These are phyloP conservation scores for Shargacucullia verbasci DNA, from an alignment of 2,888 invertebrate genomes.

Conservation along the genomic window DNA sequence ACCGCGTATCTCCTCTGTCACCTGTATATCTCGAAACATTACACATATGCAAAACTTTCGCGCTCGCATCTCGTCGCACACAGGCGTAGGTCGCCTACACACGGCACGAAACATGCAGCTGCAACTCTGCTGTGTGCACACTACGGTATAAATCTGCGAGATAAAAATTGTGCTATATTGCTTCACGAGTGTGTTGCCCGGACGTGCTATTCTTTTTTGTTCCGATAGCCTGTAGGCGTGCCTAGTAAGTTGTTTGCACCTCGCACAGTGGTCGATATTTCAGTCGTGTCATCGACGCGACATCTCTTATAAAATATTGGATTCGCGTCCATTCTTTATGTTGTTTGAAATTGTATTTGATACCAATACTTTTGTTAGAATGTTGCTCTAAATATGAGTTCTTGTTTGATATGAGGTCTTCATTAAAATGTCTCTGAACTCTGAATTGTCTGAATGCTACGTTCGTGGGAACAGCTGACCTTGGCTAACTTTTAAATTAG, in stretches of 20 bases:
- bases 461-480: conserved; percentile 20
- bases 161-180: conserved; percentile 88
- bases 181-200: conserved; percentile 71
- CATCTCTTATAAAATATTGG: conserved; percentile 68
- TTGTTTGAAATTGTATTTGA: conserved; percentile 57
- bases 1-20: conserved; percentile 87
- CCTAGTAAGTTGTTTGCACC: conserved; percentile 87
- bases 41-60: conserved; percentile 89
- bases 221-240: conserved; percentile 84
- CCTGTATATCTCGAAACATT: conserved; percentile 89
- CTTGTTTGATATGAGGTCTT: conserved; percentile 22
- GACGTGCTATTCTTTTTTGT: conserved; percentile 77
- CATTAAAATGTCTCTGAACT: conserved; percentile 27
- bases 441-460: conserved; percentile 10
- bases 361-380: conserved; percentile 47
- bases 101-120: conserved; percentile 58
- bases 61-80: conserved; percentile 78
- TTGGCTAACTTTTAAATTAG: conserved; percentile 11
- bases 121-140: conserved; percentile 62
- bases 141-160: conserved; percentile 84
- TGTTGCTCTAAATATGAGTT: conserved; percentile 28
- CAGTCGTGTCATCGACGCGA: conserved; percentile 80
- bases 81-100: conserved; percentile 62
- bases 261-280: conserved; percentile 87
- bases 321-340: conserved; percentile 63